Evolutionary conservation across 2,888 invertebrate genomes (phyloP).

Genomic region (Chrysina gloriosa): DNA sequence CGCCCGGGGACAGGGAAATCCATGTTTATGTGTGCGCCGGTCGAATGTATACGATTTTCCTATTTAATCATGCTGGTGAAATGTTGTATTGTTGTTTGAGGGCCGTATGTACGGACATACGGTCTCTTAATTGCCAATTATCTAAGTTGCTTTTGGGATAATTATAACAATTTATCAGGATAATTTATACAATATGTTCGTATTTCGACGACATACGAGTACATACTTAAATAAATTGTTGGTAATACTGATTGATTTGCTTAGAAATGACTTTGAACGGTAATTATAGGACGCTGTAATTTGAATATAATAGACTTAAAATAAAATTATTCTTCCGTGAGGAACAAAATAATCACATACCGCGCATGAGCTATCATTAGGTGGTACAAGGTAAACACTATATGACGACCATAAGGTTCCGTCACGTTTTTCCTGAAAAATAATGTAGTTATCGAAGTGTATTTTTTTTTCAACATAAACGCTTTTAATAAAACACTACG

Average conservation of each 20-base stretch:
- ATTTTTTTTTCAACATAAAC: too few relatives aligned
- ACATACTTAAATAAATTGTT: slow-evolving; percentile 3
- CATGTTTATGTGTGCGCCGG: slow-evolving; percentile 26
- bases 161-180: slow-evolving; percentile 34
- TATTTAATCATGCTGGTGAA: slow-evolving; percentile 32
- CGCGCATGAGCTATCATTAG: too few relatives aligned
- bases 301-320: too few relatives aligned
- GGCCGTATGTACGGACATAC: slow-evolving; percentile 17
- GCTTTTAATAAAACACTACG: too few relatives aligned
- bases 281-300: too few relatives aligned
- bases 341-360: too few relatives aligned
- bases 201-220: not conserved
- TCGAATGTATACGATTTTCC: slow-evolving; percentile 25
- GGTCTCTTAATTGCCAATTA: slow-evolving; percentile 33
- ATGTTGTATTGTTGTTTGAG: slow-evolving; percentile 27
- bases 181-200: slow-evolving; percentile 31
- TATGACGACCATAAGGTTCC: too few relatives aligned
- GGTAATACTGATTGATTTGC: not conserved
- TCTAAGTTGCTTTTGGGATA: slow-evolving; percentile 32
- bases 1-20: slow-evolving; percentile 32
- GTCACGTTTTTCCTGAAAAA: too few relatives aligned
- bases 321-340: too few relatives aligned
- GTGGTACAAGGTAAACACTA: too few relatives aligned
- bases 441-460: too few relatives aligned
- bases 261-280: not conserved